Evolutionary conservation across 2,113 vertebrate species (phyloP), one percentile per base, ranked within the genome.

Genomic region (Colaptes auratus): DNA sequence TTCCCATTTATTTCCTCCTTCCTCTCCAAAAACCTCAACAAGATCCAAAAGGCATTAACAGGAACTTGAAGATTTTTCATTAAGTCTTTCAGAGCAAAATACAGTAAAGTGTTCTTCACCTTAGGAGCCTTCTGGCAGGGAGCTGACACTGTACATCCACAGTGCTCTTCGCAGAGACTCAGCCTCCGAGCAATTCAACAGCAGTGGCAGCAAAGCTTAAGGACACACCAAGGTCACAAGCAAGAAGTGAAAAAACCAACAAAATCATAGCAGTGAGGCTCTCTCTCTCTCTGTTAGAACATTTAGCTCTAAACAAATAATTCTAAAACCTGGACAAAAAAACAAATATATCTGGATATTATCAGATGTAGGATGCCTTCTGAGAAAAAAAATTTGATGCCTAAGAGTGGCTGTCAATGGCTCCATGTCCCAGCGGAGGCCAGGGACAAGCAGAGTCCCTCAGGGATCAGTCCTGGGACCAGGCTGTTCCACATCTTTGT

Each of bases 161-260:
- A 18, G 56, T 33, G 60, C 35, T 78, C 90, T 86, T 71, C 0
- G 1, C 78, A 48, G 48, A 60, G 65, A 80, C 35, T 3, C 3
- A 58, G 86, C 92, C 77, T 79, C 30, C 64, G 7, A 86, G 96
- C 92, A 25, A 75, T 75, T 56, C 93, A 80, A 21, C 82, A 73
- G 15, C 46, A 1, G 27, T 4, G 10, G 58, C 67, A 72, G 88
- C 36, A 81, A 92, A 73, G 59, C 82, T 30, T 39, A 18, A 93
- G 91, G 92, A 95, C 83, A 66, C n/a, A 42, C 53, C 80, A 96
- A 95, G 95, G 91, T 93, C 92, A 95, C 61, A 59, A 70, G 66
- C 77, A 76, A 84, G 19, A 12, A 53, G 5, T 15, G 31, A 63
- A 23, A 36, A 15, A 0, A 0, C 2, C 11, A 71, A 67, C 15